Percentiles rank a stretch among this genome's conserved stretches.
phyloP scores from a whole-genome alignment of 2,797 vertebrate genomes.

The Pelobates cultripes region DNA sequence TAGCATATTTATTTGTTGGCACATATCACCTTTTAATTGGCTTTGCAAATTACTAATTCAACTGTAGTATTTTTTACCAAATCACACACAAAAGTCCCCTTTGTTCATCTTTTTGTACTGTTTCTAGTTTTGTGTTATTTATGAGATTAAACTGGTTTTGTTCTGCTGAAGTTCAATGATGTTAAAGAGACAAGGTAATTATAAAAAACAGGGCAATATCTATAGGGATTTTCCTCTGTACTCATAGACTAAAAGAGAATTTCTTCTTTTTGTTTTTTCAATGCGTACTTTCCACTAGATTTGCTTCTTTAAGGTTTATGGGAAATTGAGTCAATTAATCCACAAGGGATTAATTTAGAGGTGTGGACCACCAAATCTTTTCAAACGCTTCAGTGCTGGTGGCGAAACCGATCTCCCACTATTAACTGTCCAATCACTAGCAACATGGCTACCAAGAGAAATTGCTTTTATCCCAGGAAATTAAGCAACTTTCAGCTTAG shows the following conservation, averaged over 20 bases:
- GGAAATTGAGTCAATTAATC: conserved; percentile 57
- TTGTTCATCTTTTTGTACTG: conserved; percentile 26
- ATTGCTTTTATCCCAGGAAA: conserved; percentile 1
- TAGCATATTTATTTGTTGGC: conserved; percentile 35
- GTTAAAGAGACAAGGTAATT: conserved; percentile 46
- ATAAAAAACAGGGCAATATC: conserved; percentile 28
- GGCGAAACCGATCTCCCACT: conserved; percentile 24
- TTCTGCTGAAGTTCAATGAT: conserved; percentile 40
- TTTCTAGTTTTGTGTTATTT: conserved; percentile 46
- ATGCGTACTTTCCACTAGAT: conserved; percentile 20
- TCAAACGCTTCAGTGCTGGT: conserved; percentile 37
- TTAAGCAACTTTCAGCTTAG: too few species aligned
- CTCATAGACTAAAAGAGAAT: conserved; percentile 24
- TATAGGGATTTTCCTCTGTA: conserved; percentile 31
- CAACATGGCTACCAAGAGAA: conserved; percentile 34
- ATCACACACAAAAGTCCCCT: conserved; percentile 30
- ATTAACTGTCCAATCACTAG: conserved; percentile 63
- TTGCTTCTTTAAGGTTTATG: conserved; percentile 52
- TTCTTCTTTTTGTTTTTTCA: conserved; percentile 6
- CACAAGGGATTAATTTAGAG: conserved; percentile 52
- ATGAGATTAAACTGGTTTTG: conserved; percentile 54
- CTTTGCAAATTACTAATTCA: conserved; percentile 44
- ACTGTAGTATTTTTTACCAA: conserved; percentile 20
- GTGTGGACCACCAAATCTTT: conserved; percentile 49
- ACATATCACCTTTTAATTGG: conserved; percentile 48